phyloP scores from a whole-genome alignment of 2,797 vertebrate species.

The Sebastes iracundus region DNA sequence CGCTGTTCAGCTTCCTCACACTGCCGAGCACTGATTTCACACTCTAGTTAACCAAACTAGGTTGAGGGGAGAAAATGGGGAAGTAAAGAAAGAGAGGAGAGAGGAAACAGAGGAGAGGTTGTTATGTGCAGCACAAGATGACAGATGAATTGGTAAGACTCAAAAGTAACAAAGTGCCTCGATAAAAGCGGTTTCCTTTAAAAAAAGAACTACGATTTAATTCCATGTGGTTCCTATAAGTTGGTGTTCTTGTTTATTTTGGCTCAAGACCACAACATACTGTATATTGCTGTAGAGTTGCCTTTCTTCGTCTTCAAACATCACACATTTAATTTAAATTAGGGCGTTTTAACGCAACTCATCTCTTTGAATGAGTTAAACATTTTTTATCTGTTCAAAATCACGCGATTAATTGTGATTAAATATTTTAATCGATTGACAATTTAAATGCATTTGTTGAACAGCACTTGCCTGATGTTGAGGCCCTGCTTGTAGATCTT shows the following conservation, averaged over 20 bases:
- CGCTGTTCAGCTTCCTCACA: constrained; percentile 16
- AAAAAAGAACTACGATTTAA: background rate
- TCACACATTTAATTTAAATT: background rate
- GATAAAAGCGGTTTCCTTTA: background rate
- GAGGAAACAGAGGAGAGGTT: background rate
- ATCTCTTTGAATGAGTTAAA: no score
- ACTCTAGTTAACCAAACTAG: constrained; percentile 53
- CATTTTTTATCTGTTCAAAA: no score
- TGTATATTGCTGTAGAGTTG: background rate
- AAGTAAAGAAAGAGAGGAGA: background rate
- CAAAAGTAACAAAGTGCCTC: background rate
- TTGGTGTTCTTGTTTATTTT: background rate
- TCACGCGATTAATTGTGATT: no score
- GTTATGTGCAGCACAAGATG: background rate
- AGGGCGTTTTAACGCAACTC: no score
- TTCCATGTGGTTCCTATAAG: background rate
- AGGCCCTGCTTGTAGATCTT: constrained; percentile 99
- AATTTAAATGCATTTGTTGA: background rate
- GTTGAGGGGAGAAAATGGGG: background rate
- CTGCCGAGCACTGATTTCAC: constrained; percentile 56
- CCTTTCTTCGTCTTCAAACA: background rate
- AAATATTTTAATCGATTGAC: no score
- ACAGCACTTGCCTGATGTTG: constrained; percentile 93
- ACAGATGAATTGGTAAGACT: background rate
- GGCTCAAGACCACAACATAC: background rate